phyloP scores from a whole-genome alignment of 64 coral and sea anemone species.

The Porites australiensis region DNA sequence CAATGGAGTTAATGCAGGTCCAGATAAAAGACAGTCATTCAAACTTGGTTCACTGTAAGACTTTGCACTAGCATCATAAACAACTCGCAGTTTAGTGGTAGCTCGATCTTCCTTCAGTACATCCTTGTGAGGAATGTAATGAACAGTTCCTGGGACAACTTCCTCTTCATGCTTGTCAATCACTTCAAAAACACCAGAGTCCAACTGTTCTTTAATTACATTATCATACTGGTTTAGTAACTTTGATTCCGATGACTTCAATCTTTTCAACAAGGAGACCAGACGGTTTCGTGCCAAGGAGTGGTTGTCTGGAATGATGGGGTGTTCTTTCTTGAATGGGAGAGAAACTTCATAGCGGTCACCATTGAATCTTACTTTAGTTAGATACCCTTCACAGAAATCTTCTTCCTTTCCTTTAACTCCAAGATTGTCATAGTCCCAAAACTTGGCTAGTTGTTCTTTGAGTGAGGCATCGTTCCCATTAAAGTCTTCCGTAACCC shows the following conservation, averaged over 20 bases:
- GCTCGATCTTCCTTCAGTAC: constrained; percentile 14
- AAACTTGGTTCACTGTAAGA: not conserved
- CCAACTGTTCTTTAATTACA: constrained; percentile 49
- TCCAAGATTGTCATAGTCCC: constrained; percentile 61
- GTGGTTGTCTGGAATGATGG: constrained; percentile 64
- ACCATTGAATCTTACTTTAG: constrained; percentile 45
- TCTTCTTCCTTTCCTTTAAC: constrained; percentile 6
- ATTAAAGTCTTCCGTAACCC: constrained; percentile 36
- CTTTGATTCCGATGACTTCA: constrained; percentile 8
- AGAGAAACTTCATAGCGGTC: constrained; percentile 54
- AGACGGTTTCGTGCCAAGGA: not conserved
- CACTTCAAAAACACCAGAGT: constrained; percentile 42
- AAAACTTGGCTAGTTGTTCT: constrained; percentile 34
- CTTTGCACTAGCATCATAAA: constrained; percentile 29
- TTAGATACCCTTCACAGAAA: constrained; percentile 8
- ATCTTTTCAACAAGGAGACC: constrained; percentile 17
- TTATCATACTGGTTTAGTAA: constrained; percentile 47
- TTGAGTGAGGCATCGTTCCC: constrained; percentile 13
- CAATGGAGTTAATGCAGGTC: constrained; percentile 19
- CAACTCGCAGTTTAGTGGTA: constrained; percentile 18
- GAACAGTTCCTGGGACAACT: not conserved
- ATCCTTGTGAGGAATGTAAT: constrained; percentile 45
- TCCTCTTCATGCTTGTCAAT: not conserved
- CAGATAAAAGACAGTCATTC: constrained; percentile 34
- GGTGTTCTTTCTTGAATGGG: constrained; percentile 56